phyloP scores from a whole-genome alignment of 2,888 invertebrate genomes.

The Archips crataeganus region DNA sequence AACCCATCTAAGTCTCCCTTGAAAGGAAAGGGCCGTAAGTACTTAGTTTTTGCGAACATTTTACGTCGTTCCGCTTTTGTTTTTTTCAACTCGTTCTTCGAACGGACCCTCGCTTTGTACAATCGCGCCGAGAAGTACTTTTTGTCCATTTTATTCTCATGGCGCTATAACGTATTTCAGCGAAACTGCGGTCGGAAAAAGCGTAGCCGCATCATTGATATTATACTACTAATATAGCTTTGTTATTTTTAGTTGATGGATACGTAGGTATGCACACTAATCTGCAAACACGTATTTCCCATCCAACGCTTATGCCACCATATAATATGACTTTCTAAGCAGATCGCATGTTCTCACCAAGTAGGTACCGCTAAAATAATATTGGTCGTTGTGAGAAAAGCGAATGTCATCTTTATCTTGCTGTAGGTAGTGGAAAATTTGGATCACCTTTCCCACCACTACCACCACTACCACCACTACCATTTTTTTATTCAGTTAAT shows the following conservation, averaged over 20 bases:
- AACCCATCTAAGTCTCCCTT: constrained; percentile 57
- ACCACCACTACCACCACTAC: no score
- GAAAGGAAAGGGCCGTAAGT: constrained; percentile 57
- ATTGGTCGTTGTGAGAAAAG: no score
- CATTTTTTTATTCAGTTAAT: no score
- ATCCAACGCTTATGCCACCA: no score
- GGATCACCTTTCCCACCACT: no score
- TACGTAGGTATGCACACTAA: no score
- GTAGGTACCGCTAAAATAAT: no score
- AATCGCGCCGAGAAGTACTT: constrained; percentile 73
- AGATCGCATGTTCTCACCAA: no score
- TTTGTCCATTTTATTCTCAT: constrained; percentile 47
- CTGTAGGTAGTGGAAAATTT: no score
- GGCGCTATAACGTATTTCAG: constrained; percentile 33
- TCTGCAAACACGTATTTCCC: no score
- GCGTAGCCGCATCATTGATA: constrained; percentile 8
- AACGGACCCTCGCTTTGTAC: constrained; percentile 79
- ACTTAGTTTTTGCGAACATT: constrained; percentile 54
- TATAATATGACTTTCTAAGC: no score
- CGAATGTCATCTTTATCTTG: no score
- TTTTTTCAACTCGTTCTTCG: constrained; percentile 71
- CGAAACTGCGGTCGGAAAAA: constrained; percentile 8
- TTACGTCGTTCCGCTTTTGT: constrained; percentile 65
- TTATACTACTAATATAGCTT: not conserved
- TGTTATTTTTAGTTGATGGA: not conserved